Evolutionary conservation across 2,888 invertebrate species (phyloP), one percentile per base, ranked within the genome.

Genomic region (Trypoxylon attenuatum): DNA sequence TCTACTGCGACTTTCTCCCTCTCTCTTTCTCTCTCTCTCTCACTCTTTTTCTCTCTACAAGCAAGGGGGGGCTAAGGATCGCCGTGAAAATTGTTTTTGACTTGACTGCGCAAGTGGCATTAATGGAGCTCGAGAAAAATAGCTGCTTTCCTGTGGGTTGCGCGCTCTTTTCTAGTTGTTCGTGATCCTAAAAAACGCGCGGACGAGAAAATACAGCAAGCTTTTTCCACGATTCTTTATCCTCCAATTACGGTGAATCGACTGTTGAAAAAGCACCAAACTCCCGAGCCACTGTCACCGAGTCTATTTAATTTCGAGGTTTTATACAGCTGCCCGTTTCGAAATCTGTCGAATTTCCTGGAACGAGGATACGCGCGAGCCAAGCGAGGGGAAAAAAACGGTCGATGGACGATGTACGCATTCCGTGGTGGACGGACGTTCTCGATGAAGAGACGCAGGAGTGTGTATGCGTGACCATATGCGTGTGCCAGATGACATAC

Each of bases 401-500:
- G 13, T 33, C n/a, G 8, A 33, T 13, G 13, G 13, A 8, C 4
- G 33, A 27, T n/a, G 2, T 27, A 52, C 56, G 33, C 49, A 51
- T 54, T 46, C 41, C 55, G 52, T 13, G 10, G 38, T 5, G 23
- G 15, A 25, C 27, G 29, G 22, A 27, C 39, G 22, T 15, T 25
- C 18, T n/a, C 46, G 39, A 18, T 23, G 42, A n/a, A 19, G 15
- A 21, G 21, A 13, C 23, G 41, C 43, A 38, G 16, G 29, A 33
- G 47, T 15, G 41, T 49, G 22, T 29, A 10, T 29, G 39, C 19
- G 66, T 69, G 67, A 50, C 64, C 60, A 60, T 42, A 60, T 56
- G 62, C 64, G 68, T 69, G 69, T 51, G 71, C 59, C 63, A 69
- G 64, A 50, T 73, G 76, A 69, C 73, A 76, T 73, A 80, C 83